phyloP scores from a whole-genome alignment of 2,797 vertebrate species.

The Ctenochaetus hawaiiensis region DNA sequence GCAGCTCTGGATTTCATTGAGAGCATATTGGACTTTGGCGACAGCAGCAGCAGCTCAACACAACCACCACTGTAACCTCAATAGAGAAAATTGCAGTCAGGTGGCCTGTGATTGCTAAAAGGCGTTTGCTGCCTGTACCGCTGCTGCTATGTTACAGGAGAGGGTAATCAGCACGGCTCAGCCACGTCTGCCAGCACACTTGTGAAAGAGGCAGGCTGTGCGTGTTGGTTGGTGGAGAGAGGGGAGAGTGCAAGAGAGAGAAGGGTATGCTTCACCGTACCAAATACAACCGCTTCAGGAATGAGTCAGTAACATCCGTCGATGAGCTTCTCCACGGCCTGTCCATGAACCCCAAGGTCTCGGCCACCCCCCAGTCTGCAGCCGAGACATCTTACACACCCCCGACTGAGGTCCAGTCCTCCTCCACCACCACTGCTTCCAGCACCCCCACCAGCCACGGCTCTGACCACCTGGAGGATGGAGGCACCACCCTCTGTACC shows the following conservation, averaged over 20 bases:
- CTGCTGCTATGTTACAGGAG: constrained; percentile 91
- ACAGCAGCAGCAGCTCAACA: constrained; percentile 67
- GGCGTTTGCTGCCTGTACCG: constrained; percentile 81
- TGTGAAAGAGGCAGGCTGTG: constrained; percentile 88
- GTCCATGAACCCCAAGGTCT: constrained; percentile 97
- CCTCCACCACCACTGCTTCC: constrained; percentile 74
- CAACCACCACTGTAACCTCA: constrained; percentile 75
- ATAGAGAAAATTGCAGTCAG: constrained; percentile 76
- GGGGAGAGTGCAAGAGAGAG: constrained; percentile 85
- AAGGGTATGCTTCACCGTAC: constrained; percentile 99
- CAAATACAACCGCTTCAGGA: constrained; percentile 99
- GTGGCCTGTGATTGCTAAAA: constrained; percentile 83
- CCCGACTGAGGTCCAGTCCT: constrained; percentile 87
- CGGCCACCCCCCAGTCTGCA: constrained; percentile 88
- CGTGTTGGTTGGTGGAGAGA: constrained; percentile 75
- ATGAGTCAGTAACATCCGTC: constrained; percentile 99
- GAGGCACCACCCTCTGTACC: constrained; percentile 94
- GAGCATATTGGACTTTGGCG: constrained; percentile 72
- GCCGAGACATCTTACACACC: constrained; percentile 90
- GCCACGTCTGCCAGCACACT: constrained; percentile 90
- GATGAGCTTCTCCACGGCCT: constrained; percentile 98
- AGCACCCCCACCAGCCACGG: constrained; percentile 77
- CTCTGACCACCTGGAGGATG: constrained; percentile 92
- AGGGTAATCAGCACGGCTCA: constrained; percentile 88
- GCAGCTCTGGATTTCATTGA: constrained; percentile 79